Evolutionary conservation across 2,113 vertebrate genomes (phyloP).

Genomic region (Ophiodon elongatus): DNA sequence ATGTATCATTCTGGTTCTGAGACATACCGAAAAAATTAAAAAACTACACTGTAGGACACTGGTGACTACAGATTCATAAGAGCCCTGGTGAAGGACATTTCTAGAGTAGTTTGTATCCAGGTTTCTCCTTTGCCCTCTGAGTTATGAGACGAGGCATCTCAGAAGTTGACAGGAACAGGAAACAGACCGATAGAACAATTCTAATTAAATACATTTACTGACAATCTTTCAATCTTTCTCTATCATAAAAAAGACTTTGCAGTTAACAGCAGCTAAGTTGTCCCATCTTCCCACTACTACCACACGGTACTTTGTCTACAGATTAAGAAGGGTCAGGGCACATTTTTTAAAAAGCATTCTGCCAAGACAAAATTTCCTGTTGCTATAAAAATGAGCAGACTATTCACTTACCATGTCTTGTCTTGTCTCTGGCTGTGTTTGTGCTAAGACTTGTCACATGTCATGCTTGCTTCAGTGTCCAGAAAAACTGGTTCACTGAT

Average conservation of each 20-base stretch:
- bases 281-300: neutral
- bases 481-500: neutral
- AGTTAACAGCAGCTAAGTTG: neutral
- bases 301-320: neutral
- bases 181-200: too few species aligned
- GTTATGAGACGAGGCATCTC: too few species aligned
- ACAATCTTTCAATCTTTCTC: neutral
- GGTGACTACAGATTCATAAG: too few species aligned
- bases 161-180: too few species aligned
- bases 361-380: neutral
- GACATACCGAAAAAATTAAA: too few species aligned
- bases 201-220: neutral
- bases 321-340: neutral
- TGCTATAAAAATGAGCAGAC: neutral
- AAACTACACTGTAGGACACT: too few species aligned
- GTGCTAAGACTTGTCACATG: neutral
- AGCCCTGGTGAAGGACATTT: too few species aligned
- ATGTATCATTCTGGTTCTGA: too few species aligned
- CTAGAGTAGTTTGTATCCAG: too few species aligned
- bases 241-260: neutral
- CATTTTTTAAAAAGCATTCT: neutral
- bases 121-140: too few species aligned
- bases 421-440: neutral
- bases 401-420: conserved; percentile 2
- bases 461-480: neutral